Evolutionary conservation across 2,888 invertebrate species (phyloP).

Genomic region (Stramonita haemastoma): DNA sequence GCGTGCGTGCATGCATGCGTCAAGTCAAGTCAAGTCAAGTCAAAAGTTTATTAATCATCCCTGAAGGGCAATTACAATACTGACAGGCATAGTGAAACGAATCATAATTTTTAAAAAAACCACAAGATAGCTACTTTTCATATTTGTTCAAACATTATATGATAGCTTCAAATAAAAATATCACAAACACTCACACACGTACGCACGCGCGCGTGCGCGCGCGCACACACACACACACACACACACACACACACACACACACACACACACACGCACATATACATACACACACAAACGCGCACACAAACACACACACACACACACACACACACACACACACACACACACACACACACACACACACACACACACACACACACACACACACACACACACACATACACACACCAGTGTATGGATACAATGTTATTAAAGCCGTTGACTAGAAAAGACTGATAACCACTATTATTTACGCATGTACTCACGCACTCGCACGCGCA

Average conservation of each 20-base stretch:
- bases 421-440: background rate
- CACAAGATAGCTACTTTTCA: no score
- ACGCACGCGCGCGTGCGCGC: no score
- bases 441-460: no score
- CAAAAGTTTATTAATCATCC: no score
- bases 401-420: background rate
- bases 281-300: background rate
- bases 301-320: background rate
- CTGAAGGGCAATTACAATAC: no score
- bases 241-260: background rate
- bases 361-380: background rate
- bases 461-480: background rate
- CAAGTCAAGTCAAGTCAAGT: no score
- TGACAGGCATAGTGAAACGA: no score
- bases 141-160: no score
- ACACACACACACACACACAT: background rate
- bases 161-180: no score
- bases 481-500: background rate
- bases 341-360: background rate
- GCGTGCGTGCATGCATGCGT: no score
- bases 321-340: background rate
- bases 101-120: no score
- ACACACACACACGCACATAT: background rate
- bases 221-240: background rate
- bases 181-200: background rate